Evolutionary conservation across 2,113 vertebrate genomes (phyloP).

Genomic region (Hippocampus abdominalis): DNA sequence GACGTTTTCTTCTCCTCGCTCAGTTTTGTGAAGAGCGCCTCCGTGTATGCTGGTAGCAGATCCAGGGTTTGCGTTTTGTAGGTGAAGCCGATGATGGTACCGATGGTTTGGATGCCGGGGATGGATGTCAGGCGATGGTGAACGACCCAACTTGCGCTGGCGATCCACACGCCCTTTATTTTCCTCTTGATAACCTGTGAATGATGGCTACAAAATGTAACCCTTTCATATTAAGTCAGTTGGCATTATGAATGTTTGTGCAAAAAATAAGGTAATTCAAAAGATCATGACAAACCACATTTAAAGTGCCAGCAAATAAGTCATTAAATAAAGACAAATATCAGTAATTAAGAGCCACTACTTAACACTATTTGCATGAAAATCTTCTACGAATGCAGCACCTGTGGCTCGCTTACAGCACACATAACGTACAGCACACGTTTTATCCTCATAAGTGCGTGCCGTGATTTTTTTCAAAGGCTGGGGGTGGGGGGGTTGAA

Average conservation of each 20-base stretch:
- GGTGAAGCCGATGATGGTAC: slow-evolving; percentile 77
- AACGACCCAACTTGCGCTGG: slow-evolving; percentile 77
- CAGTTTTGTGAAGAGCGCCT: slow-evolving; percentile 56
- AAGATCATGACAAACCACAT: neutral
- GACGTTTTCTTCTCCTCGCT: slow-evolving; percentile 24
- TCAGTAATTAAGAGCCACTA: too few species aligned
- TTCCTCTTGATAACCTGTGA: slow-evolving; percentile 68
- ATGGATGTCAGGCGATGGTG: slow-evolving; percentile 27
- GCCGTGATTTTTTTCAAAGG: too few species aligned
- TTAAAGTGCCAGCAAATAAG: too few species aligned
- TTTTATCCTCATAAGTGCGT: too few species aligned
- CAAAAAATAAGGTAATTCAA: neutral
- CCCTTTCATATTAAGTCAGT: neutral
- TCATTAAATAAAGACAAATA: too few species aligned
- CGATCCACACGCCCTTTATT: slow-evolving; percentile 82
- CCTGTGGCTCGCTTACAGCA: too few species aligned
- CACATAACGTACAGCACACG: too few species aligned
- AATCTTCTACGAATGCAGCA: too few species aligned
- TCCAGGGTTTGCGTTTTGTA: slow-evolving; percentile 33
- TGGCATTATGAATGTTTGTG: neutral
- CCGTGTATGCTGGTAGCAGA: slow-evolving; percentile 55
- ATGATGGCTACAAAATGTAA: slow-evolving; percentile 1
- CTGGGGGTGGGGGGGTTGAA: too few species aligned
- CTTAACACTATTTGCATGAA: too few species aligned
- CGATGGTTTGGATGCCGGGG: slow-evolving; percentile 67